Evolutionary conservation across 2,113 vertebrate species (phyloP).

Genomic region (Eretmochelys imbricata): DNA sequence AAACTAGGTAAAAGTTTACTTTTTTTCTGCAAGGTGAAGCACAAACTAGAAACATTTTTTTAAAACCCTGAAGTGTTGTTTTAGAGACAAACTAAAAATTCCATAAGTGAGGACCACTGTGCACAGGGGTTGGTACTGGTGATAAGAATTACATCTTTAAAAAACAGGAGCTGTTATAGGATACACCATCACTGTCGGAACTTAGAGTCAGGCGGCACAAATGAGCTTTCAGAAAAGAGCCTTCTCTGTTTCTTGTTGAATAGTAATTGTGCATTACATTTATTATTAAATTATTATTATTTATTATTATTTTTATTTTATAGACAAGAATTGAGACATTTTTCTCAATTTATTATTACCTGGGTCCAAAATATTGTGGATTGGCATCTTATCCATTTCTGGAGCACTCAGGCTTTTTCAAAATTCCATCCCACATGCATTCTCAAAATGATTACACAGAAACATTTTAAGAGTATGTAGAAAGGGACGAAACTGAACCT

Average conservation of each 20-base stretch:
- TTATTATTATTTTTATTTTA: not conserved
- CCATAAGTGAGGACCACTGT: slow-evolving; percentile 46
- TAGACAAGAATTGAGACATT: slow-evolving; percentile 26
- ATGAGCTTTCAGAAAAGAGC: slow-evolving; percentile 21
- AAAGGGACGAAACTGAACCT: slow-evolving; percentile 56
- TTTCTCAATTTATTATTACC: slow-evolving; percentile 58
- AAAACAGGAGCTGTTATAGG: slow-evolving; percentile 37
- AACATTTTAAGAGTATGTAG: slow-evolving; percentile 13
- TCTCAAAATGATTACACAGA: slow-evolving; percentile 52
- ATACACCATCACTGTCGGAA: slow-evolving; percentile 8
- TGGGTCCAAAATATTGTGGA: slow-evolving; percentile 12
- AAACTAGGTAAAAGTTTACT: not conserved
- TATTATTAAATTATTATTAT: not conserved
- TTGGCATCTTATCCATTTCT: slow-evolving; percentile 31
- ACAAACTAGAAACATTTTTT: not conserved
- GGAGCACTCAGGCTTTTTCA: slow-evolving; percentile 43
- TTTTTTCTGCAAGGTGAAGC: not conserved
- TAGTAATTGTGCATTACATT: slow-evolving; percentile 15
- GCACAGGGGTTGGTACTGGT: slow-evolving; percentile 51
- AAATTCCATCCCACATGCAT: slow-evolving; percentile 55
- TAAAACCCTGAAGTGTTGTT: slow-evolving; percentile 3
- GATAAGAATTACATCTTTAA: slow-evolving; percentile 62
- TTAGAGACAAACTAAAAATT: slow-evolving; percentile 40
- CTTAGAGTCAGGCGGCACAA: slow-evolving; percentile 47
- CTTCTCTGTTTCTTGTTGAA: slow-evolving; percentile 7